Conservation (phyloP, 2,113 vertebrate species). For the Neogale vison region DNA sequence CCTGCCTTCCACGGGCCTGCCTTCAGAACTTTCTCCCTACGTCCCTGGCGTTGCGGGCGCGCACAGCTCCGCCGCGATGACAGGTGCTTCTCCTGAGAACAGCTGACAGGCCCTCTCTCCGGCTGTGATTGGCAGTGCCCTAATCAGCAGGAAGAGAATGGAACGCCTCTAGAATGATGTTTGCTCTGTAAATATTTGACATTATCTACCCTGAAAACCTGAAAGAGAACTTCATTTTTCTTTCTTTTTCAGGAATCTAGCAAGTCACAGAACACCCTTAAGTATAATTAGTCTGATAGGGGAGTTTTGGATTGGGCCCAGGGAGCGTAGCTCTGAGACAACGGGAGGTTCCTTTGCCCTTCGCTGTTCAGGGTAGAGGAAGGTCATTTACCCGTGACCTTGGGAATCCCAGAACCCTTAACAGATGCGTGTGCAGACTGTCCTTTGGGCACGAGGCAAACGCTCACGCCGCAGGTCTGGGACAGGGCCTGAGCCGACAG, state of each 20-base stretch:
- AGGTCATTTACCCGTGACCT: background rate
- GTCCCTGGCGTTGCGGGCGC: background rate
- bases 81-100: conserved; percentile 11
- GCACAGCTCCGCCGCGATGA: background rate
- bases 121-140: conserved; percentile 68
- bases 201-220: conserved; percentile 74
- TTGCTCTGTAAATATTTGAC: conserved; percentile 80
- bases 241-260: conserved; percentile 71
- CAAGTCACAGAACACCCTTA: conserved; percentile 64
- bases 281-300: conserved; percentile 65
- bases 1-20: fast-evolving
- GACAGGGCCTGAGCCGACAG: background rate
- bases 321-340: background rate
- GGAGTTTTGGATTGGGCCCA: conserved; percentile 3
- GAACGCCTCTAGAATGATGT: conserved; percentile 58
- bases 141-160: conserved; percentile 68
- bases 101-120: conserved; percentile 55
- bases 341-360: background rate
- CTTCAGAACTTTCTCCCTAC: background rate
- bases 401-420: fast-evolving
- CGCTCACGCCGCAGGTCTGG: fast-evolving
- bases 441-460: fast-evolving
- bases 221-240: conserved; percentile 75
- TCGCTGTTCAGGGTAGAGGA: background rate
- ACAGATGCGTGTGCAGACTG: fast-evolving